Evolutionary conservation across 1,140 invertebrate species (phyloP).

Genomic region (Saxidomus purpurata): DNA sequence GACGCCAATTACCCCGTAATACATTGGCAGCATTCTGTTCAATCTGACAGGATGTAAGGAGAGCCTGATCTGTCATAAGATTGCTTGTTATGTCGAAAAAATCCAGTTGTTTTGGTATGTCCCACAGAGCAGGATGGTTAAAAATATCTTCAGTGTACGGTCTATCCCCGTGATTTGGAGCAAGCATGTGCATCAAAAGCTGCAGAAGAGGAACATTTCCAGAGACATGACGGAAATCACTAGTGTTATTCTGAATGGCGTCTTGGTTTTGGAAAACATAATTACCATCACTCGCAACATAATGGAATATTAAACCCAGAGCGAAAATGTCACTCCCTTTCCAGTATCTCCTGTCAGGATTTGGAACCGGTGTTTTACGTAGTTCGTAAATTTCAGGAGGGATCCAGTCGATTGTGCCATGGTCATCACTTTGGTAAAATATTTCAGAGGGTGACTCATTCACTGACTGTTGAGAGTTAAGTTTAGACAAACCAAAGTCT

Average conservation of each 20-base stretch:
- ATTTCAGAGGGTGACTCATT: background rate
- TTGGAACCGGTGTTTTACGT: no score
- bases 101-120: background rate
- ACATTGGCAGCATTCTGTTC: background rate
- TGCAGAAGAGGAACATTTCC: background rate
- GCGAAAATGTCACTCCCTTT: slow-evolving; percentile 26
- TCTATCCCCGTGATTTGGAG: background rate
- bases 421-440: background rate
- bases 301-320: background rate
- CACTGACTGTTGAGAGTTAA: background rate
- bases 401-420: background rate
- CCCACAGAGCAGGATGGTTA: slow-evolving; percentile 15
- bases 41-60: background rate
- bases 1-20: background rate
- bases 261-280: background rate
- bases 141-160: background rate
- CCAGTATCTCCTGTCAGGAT: background rate
- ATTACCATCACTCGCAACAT: background rate
- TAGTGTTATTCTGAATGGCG: background rate
- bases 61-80: background rate
- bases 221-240: background rate
- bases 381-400: slow-evolving; percentile 2
- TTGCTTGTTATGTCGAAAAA: slow-evolving; percentile 15
- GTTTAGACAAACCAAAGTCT: slow-evolving; percentile 19
- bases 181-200: background rate